Conservation (phyloP, 2,113 vertebrate genomes). For the Hippopotamus amphibius region DNA sequence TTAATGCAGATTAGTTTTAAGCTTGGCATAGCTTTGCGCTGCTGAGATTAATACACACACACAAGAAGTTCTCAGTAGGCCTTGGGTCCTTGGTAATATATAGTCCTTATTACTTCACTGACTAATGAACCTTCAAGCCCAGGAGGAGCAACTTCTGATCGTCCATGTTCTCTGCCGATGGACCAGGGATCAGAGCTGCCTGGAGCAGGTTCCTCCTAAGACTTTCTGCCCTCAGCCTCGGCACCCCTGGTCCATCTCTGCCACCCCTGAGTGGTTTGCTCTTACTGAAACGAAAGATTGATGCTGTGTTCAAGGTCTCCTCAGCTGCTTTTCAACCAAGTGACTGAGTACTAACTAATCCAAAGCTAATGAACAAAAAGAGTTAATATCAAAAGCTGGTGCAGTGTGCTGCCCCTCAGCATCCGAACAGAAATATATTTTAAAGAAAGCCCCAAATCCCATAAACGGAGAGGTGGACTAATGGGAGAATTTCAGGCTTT, state of each 20-base stretch:
- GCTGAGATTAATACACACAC: conserved; percentile 71
- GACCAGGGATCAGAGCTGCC: not conserved
- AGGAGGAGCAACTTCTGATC: not conserved
- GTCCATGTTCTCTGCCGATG: not conserved
- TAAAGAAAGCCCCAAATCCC: not conserved
- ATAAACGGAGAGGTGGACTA: not conserved
- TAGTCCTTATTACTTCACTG: conserved; percentile 71
- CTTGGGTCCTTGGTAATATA: conserved; percentile 72
- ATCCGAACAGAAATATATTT: conserved; percentile 2
- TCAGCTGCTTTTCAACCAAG: not conserved
- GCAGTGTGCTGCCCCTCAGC: not conserved
- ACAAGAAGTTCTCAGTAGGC: conserved; percentile 68
- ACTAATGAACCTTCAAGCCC: conserved; percentile 72
- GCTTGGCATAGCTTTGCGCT: conserved; percentile 69
- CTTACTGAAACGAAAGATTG: not conserved
- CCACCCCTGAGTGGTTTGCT: not conserved
- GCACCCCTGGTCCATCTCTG: not conserved
- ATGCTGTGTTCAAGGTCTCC: not conserved
- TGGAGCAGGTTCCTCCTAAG: not conserved
- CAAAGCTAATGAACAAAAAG: not conserved
- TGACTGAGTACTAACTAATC: not conserved
- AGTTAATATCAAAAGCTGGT: not conserved
- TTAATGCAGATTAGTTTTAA: conserved; percentile 83
- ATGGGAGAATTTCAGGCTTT: not conserved
- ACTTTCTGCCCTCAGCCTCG: not conserved